Conservation (phyloP, 2,113 vertebrate species). For the Trichechus manatus region DNA sequence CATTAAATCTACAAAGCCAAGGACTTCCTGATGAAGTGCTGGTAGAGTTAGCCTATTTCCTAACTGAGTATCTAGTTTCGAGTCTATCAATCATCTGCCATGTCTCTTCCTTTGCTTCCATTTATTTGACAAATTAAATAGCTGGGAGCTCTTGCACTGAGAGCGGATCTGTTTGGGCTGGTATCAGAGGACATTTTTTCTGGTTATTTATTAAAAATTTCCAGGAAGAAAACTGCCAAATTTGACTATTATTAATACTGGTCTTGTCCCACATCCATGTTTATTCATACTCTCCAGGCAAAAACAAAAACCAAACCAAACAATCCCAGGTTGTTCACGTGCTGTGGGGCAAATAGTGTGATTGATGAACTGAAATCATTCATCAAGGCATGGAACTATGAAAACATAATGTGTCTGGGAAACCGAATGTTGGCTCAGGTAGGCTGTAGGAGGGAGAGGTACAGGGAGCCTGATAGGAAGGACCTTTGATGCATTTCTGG, state of each 20-base stretch:
- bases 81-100: background rate
- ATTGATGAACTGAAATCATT: background rate
- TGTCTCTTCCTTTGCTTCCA: background rate
- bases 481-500: background rate
- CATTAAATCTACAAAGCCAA: background rate
- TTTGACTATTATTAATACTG: background rate
- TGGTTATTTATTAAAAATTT: slow-evolving; percentile 37
- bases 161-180: background rate
- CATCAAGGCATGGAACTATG: background rate
- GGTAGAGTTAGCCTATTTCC: background rate
- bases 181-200: background rate
- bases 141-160: background rate
- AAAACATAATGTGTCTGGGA: background rate
- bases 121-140: slow-evolving; percentile 44
- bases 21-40: background rate
- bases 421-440: background rate
- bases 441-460: background rate
- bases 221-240: background rate
- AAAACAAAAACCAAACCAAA: background rate
- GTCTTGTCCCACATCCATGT: background rate
- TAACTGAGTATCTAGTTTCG: background rate
- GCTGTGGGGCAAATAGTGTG: background rate
- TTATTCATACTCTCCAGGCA: background rate
- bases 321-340: background rate
- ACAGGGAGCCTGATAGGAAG: background rate